Evolutionary conservation across 2,888 invertebrate genomes (phyloP).

Genomic region (Lepeophtheirus nordmannii): DNA sequence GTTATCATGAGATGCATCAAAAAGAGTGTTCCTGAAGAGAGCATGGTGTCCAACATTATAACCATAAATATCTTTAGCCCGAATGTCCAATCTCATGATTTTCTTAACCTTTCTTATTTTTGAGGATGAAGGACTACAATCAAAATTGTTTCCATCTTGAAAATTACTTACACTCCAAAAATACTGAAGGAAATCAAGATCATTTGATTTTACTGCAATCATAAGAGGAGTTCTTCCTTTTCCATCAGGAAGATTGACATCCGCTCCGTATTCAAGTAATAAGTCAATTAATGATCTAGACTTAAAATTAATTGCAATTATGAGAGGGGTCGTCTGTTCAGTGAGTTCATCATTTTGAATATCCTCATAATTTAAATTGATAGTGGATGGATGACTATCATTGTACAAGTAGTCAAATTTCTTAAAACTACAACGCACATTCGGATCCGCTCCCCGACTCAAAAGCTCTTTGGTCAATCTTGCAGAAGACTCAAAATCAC

Average conservation of each 20-base stretch:
- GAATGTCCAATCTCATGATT: not conserved
- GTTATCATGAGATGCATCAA: not conserved
- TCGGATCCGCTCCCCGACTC: not conserved
- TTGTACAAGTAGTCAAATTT: not conserved
- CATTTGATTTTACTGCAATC: constrained; percentile 19
- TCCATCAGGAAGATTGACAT: not conserved
- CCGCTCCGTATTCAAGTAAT: not conserved
- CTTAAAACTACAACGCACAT: not conserved
- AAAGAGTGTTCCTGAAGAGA: not conserved
- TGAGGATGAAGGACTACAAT: not conserved
- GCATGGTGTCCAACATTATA: not conserved
- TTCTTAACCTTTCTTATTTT: not conserved
- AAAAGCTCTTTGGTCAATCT: not conserved
- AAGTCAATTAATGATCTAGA: not conserved
- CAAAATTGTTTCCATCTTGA: no score
- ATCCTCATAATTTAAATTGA: not conserved
- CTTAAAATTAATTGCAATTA: constrained; percentile 1
- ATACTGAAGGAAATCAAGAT: not conserved
- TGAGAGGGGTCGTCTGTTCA: not conserved
- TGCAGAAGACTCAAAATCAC: not conserved
- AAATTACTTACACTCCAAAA: not conserved
- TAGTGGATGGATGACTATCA: not conserved
- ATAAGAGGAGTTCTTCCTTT: constrained; percentile 13
- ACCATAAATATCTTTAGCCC: not conserved
- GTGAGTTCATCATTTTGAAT: not conserved